Evolutionary conservation across 1,140 invertebrate genomes (phyloP).

Genomic region (Drosophila nannoptera): DNA sequence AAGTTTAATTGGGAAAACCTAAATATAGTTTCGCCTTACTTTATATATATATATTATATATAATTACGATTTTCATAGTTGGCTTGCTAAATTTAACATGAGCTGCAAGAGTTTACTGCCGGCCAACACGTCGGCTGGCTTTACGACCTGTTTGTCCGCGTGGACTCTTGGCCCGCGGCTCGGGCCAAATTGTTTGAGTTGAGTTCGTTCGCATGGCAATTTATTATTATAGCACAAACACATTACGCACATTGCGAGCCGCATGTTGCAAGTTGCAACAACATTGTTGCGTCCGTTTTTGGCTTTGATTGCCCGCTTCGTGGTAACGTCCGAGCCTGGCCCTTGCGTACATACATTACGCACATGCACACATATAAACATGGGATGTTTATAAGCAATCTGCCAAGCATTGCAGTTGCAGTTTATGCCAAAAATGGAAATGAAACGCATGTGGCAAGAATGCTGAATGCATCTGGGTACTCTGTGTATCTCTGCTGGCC

Average conservation of each 20-base stretch:
- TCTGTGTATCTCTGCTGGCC: conserved; percentile 9
- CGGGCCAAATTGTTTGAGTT: conserved; percentile 5
- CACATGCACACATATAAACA: neutral
- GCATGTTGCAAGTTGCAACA: conserved; percentile 39
- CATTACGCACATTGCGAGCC: conserved; percentile 57
- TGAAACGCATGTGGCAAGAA: conserved; percentile 53
- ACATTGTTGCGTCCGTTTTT: conserved; percentile 67
- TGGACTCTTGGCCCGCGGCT: neutral
- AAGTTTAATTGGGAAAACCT: too few relatives aligned
- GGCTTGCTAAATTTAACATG: conserved; percentile 18
- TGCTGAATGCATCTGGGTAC: conserved; percentile 31
- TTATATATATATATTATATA: neutral
- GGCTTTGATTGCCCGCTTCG: conserved; percentile 48
- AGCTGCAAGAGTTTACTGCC: neutral
- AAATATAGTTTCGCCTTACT: too few relatives aligned
- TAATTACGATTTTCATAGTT: neutral
- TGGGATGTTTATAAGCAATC: conserved; percentile 16
- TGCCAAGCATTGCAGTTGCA: conserved; percentile 39
- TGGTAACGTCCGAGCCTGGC: conserved; percentile 32
- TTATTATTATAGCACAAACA: conserved; percentile 43
- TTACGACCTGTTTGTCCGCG: conserved; percentile 5
- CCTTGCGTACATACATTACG: neutral
- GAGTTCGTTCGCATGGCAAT: conserved; percentile 20
- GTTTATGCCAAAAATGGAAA: conserved; percentile 65
- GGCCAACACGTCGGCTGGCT: conserved; percentile 13